Evolutionary conservation across 2,888 invertebrate species (phyloP).

Genomic region (Corbicula japonica): DNA sequence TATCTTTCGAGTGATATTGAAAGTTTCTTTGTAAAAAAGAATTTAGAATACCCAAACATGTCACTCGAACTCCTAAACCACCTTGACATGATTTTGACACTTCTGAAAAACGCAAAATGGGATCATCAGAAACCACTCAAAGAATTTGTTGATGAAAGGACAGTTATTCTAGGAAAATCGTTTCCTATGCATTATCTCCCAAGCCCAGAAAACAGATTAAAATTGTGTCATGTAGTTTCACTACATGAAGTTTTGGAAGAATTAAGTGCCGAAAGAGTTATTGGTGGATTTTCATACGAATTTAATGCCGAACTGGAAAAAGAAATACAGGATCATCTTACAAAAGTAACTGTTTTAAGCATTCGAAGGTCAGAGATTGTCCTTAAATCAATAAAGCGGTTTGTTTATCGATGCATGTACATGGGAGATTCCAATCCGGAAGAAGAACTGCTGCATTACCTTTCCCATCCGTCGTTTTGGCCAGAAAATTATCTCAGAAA

Average conservation of each 20-base stretch:
- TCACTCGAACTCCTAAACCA: slow-evolving; percentile 55
- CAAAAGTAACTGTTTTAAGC: slow-evolving; percentile 14
- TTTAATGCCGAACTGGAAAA: slow-evolving; percentile 46
- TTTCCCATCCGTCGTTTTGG: slow-evolving; percentile 67
- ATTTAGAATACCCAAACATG: slow-evolving; percentile 39
- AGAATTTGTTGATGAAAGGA: slow-evolving; percentile 62
- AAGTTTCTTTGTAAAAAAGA: slow-evolving; percentile 41
- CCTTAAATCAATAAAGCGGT: slow-evolving; percentile 56
- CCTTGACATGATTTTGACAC: slow-evolving; percentile 64
- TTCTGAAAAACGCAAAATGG: slow-evolving; percentile 66
- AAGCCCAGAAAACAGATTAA: slow-evolving; percentile 57
- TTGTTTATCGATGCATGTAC: slow-evolving; percentile 66
- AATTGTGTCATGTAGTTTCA: slow-evolving; percentile 64
- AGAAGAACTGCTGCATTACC: slow-evolving; percentile 48
- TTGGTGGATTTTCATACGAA: slow-evolving; percentile 57
- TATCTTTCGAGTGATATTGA: slow-evolving; percentile 52
- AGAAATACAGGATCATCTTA: slow-evolving; percentile 41
- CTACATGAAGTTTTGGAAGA: slow-evolving; percentile 66
- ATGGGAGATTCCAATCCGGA: slow-evolving; percentile 36
- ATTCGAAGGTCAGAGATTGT: slow-evolving; percentile 44
- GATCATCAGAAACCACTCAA: slow-evolving; percentile 51
- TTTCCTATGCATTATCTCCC: slow-evolving; percentile 60
- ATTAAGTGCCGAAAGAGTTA: slow-evolving; percentile 57
- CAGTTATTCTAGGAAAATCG: slow-evolving; percentile 34
- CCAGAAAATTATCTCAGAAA: slow-evolving; percentile 31